Base-by-base conservation (phyloP, 2,888 invertebrate species). In the Himalopsyche anomala region DNA sequence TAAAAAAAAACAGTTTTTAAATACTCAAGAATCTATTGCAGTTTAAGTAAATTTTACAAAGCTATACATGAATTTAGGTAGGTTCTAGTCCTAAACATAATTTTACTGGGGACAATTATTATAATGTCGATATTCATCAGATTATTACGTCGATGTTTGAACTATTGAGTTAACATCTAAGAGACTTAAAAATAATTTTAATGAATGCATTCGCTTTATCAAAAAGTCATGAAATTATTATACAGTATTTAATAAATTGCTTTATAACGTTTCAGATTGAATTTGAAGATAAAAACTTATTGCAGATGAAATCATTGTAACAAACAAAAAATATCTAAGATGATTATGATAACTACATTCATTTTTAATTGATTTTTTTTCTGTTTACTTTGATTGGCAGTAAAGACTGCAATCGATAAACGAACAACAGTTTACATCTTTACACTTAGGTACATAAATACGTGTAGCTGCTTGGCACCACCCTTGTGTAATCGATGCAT, bases 31-130 rank as follows among this genome's bases (percentile, higher is more conserved):
- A 74, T 74, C 74, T 74, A 38, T 74, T 74, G 74, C 74, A 74
- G 38, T 74, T 74, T 5, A 74, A 51, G 51, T 51, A 51, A 74
- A 74, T 74, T 74, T 74, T 74, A 74, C 74, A 74, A 74, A 74
- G 74, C 74, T 74, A 74, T 36, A 74, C 74, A 74, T 74, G 74
- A 38, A 74, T 74, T 74, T 36, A 74, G 74, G 69, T 69, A 69
- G 19, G 74, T 74, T 74, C 38, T 74, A 74, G 15, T 36, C 28
- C 74, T 74, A 74, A 74, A 74, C 74, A 74, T 38, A 74, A 38
- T 38, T 62, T 36, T 74, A 74, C 36, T 11, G 15, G 74, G 74
- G 38, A 74, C 74, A 74, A 74, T 38, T 62, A 62, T 62, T 62
- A 62, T 19, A 19, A 51, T 51, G 51, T 28, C 15, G 62, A 74